A percentile compares a stretch with the other conserved stretches of the same genome.
These are phyloP conservation scores for Ophraella communa DNA, from an alignment of 2,888 invertebrate genomes.

Conservation along the genomic window DNA sequence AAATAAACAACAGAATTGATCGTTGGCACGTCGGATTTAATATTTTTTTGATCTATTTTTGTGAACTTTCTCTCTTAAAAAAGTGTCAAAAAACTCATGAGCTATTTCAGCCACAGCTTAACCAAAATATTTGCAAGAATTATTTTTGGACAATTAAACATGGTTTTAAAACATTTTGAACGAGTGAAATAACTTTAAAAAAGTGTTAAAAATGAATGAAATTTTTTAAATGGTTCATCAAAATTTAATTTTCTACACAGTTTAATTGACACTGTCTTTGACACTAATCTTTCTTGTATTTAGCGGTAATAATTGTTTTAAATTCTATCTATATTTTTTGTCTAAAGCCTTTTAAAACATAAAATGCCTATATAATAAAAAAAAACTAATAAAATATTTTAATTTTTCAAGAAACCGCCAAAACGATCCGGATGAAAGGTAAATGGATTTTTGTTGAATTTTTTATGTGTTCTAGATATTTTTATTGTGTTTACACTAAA, in stretches of 20 bases:
- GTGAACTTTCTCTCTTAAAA: background rate
- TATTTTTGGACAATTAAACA: background rate
- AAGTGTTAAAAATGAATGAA: too few relatives aligned
- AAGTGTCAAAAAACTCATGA: background rate
- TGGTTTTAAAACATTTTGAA: background rate
- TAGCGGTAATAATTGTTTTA: too few relatives aligned
- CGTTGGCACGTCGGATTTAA: background rate
- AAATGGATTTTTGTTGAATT: slow-evolving; percentile 18
- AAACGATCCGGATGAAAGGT: slow-evolving; percentile 36
- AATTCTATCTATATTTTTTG: too few relatives aligned
- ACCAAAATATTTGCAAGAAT: background rate
- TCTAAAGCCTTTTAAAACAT: too few relatives aligned
- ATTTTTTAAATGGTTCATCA: too few relatives aligned
- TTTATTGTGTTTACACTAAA: slow-evolving; percentile 17
- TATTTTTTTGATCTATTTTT: slow-evolving; percentile 2
- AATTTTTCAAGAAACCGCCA: slow-evolving; percentile 32
- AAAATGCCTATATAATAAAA: too few relatives aligned
- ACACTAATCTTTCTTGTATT: too few relatives aligned
- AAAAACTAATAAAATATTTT: slow-evolving; percentile 18
- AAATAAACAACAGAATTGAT: background rate
- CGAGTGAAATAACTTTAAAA: too few relatives aligned
- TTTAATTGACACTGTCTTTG: too few relatives aligned
- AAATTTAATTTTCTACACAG: too few relatives aligned
- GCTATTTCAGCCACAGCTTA: background rate
- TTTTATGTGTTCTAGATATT: slow-evolving; percentile 16